Evolutionary conservation across 2,113 vertebrate species (phyloP).

Genomic region (Regulus satrapa): DNA sequence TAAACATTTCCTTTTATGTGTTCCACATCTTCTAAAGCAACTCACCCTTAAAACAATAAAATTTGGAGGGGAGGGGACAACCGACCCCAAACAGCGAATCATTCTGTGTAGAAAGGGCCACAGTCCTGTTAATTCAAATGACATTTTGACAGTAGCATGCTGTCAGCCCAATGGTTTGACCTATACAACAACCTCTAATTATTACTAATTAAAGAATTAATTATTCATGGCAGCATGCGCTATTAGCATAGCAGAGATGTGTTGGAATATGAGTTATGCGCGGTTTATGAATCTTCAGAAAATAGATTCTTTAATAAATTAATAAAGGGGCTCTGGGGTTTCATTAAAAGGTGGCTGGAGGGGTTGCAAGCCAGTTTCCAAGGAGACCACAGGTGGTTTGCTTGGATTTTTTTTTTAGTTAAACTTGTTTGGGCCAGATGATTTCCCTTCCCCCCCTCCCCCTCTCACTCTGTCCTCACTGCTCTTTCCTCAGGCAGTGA

Average conservation of each 20-base stretch:
- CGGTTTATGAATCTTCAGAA: constrained; percentile 88
- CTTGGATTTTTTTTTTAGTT: constrained; percentile 79
- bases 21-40: neutral
- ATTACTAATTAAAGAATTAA: constrained; percentile 90
- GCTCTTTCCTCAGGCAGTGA: constrained; percentile 82
- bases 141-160: constrained; percentile 76
- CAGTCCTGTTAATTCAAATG: constrained; percentile 65
- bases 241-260: constrained; percentile 84
- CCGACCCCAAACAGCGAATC: neutral
- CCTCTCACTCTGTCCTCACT: constrained; percentile 76
- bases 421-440: constrained; percentile 89
- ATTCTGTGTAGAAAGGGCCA: constrained; percentile 10
- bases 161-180: constrained; percentile 80
- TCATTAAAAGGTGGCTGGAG: constrained; percentile 97
- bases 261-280: constrained; percentile 81
- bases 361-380: constrained; percentile 86
- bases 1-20: constrained; percentile 32
- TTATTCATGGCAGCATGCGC: constrained; percentile 78
- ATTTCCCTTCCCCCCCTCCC: constrained; percentile 77
- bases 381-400: constrained; percentile 92
- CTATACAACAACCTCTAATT: constrained; percentile 83
- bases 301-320: constrained; percentile 92
- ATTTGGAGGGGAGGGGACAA: neutral
- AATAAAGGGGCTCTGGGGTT: constrained; percentile 91
- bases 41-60: neutral